phyloP scores from a whole-genome alignment of 92 coral and sea anemone species.

The Actinostola sp. region DNA sequence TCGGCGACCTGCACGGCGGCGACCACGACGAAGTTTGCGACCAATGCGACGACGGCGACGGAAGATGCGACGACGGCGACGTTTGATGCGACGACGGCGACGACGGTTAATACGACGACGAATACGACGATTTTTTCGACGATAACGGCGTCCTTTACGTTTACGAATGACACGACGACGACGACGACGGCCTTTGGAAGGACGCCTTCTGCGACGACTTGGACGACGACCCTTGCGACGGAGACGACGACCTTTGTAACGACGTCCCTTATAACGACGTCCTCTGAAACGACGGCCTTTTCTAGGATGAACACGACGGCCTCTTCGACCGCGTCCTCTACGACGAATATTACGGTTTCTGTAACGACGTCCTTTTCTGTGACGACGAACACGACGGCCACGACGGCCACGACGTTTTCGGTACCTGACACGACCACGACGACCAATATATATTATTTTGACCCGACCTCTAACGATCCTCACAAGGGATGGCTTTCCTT shows the following conservation, averaged over 20 bases:
- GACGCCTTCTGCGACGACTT: neutral
- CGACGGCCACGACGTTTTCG: slow-evolving; percentile 5
- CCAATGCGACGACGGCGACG: slow-evolving; percentile 7
- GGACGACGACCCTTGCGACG: neutral
- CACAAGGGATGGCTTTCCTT: neutral
- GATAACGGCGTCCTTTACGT: neutral
- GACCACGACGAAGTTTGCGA: slow-evolving; percentile 12
- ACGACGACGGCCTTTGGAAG: neutral
- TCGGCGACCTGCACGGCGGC: slow-evolving; percentile 17
- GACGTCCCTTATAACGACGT: neutral
- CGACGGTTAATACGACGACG: neutral
- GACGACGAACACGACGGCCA: neutral
- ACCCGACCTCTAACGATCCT: neutral
- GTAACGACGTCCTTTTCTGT: neutral
- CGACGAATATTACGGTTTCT: neutral
- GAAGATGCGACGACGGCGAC: slow-evolving; percentile 4
- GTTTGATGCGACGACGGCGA: neutral
- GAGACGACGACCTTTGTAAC: neutral
- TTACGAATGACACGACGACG: neutral
- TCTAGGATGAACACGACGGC: neutral
- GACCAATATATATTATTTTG: too few species aligned
- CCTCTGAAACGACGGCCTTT: neutral
- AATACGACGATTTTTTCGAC: neutral
- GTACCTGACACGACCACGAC: too few species aligned
- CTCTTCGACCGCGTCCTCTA: neutral